Base-by-base conservation (phyloP, 2,113 vertebrate genomes). In the Anser cygnoides region DNA sequence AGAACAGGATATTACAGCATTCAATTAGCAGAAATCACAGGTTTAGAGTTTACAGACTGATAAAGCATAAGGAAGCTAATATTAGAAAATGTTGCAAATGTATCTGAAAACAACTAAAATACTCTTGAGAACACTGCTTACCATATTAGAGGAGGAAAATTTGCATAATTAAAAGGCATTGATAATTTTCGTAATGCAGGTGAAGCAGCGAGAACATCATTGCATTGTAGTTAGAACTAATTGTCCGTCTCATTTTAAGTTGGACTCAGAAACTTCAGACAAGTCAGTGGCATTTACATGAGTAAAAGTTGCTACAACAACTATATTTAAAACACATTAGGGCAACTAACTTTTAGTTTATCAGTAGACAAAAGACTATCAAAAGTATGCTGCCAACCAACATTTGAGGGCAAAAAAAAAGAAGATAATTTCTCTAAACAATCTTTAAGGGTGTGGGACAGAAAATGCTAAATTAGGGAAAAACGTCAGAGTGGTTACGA, bases 131-230 rank as follows among this genome's bases (percentile, higher is more conserved):
- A 70, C n/a, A 81, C 52, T 8, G 43, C 39, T 95, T 89, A 44
- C 70, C 16, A 13, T 50, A 50, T 37, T 50, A 91, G 28, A 14
- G 37, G 44, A 80, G 49, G 39, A 22, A 90, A 84, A 95, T 81
- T 41, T 92, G 76, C 73, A 65, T 94, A 87, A 91, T 89, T 94
- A 95, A 94, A 93, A 96, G 87, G 78, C 67, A 83, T 57, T 67
- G 67, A 79, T 83, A 87, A 95, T 59, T 92, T 84, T 89, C 1
- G 2, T 39, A 80, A 92, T 25, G 19, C 71, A 92, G 77, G 71
- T 87, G 84, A 92, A 94, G 81, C 55, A 93, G 74, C 29, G 85
- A 68, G 84, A 92, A 91, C 61, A 81, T 61, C 29, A 72, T 5
- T 66, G 35, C 0, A 0, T 10, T 78, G 13, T 79, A 95, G 92